Percentiles rank a stretch among this genome's conserved stretches.
phyloP scores from a whole-genome alignment of 2,113 vertebrate genomes.

The Hydrolagus affinis region DNA sequence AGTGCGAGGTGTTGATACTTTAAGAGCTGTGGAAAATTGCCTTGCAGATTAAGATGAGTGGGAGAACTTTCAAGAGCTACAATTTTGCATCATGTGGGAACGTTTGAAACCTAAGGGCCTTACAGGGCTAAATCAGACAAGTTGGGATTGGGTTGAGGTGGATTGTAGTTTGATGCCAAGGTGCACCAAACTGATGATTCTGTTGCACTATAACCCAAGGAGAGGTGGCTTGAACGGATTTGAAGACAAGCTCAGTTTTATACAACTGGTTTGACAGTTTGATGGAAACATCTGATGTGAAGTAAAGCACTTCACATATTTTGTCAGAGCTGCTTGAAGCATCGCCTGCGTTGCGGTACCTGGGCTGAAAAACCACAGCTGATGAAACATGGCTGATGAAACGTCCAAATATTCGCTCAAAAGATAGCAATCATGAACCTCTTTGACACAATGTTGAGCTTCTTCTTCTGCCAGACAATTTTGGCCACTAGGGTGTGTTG shows the following conservation, averaged over 20 bases:
- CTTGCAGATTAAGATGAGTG: no score
- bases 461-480: neutral
- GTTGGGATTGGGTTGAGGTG: no score
- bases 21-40: no score
- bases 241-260: neutral
- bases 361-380: neutral
- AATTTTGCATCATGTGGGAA: no score
- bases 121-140: no score
- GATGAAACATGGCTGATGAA: constrained; percentile 4
- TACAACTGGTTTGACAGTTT: neutral
- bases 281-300: neutral
- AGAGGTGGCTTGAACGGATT: neutral
- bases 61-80: no score
- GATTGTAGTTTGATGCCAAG: neutral
- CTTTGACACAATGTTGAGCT: neutral
- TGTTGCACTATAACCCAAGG: neutral
- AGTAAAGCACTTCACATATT: neutral
- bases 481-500: neutral
- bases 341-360: neutral
- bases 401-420: constrained; percentile 11
- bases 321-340: neutral
- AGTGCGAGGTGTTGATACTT: no score
- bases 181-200: neutral
- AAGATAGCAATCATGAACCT: neutral
- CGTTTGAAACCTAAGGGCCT: no score